Evolutionary conservation across 2,797 vertebrate species (phyloP), one percentile per base, ranked within the genome.

Genomic region (Acanthornis magna): DNA sequence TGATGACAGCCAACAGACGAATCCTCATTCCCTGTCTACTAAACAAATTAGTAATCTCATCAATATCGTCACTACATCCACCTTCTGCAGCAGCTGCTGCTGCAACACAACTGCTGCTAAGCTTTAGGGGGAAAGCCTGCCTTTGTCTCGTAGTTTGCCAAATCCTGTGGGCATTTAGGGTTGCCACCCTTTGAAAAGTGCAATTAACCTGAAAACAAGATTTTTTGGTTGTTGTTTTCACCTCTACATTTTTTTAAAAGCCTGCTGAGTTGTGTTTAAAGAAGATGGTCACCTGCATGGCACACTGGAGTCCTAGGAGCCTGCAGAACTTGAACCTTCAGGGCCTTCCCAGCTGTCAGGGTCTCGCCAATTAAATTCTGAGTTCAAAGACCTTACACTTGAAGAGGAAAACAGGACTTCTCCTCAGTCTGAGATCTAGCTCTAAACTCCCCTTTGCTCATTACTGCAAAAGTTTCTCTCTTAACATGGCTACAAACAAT

Each of bases 1-100:
- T 97, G 97, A 97, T 97, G 97, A 97, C 97, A 98, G 96, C 92
- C 94, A 98, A 86, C 97, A 98, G 97, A 98, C 85, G 91, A 97
- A 97, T 95, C 82, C 91, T 96, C 88, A 72, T 95, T 97, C 95
- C 82, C 96, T 91, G 95, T 96, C 97, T 97, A 85, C 97, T 95
- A 97, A 96, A 97, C 97, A 97, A 96, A 97, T 97, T 92, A 97
- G 94, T 91, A 92, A 97, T 96, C 97, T 97, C 97, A 97, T 98
- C 97, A 97, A 96, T 97, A 98, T 85, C 94, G 1, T 77, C 95
- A 81, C 94, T 47, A 94, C 95, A 78, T 92, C 88, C 92, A 97
- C 97, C 96, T 97, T 97, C 96, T 76, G 67, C 96, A 98, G 96
- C 96, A 93, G 95, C 94, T 91, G 95, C 91, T 97, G 93, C 97